phyloP scores from a whole-genome alignment of 2,888 invertebrate species.

The Epinotia ramella region DNA sequence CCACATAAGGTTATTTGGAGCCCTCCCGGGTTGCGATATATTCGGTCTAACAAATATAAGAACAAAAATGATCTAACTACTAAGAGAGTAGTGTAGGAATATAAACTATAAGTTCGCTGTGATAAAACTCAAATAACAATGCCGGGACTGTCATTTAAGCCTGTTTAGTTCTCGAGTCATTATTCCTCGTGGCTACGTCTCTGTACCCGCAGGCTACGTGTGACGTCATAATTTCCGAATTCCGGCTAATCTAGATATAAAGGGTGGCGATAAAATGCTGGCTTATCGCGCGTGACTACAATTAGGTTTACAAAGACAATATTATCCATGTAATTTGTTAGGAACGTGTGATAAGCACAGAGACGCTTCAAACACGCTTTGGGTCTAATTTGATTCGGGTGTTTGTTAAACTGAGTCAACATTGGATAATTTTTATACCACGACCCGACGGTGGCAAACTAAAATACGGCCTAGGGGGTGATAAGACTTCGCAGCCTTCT shows the following conservation, averaged over 20 bases:
- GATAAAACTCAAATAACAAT: not conserved
- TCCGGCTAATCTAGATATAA: slow-evolving; percentile 6
- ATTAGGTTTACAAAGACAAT: not conserved
- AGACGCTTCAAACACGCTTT: too few relatives aligned
- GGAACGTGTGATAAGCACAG: not conserved
- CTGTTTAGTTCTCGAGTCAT: not conserved
- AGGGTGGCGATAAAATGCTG: not conserved
- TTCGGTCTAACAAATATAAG: not conserved
- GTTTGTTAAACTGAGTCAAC: too few relatives aligned
- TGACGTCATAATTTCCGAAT: slow-evolving; percentile 19
- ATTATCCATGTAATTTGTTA: not conserved
- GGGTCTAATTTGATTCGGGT: too few relatives aligned
- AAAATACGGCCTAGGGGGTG: not conserved
- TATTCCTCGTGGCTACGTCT: not conserved
- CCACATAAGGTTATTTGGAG: slow-evolving; percentile 3
- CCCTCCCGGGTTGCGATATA: slow-evolving; percentile 1
- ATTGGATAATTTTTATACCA: too few relatives aligned
- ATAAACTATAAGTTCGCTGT: not conserved
- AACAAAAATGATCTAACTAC: not conserved
- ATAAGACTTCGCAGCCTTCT: too few relatives aligned
- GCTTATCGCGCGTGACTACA: slow-evolving; percentile 13
- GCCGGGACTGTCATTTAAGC: not conserved
- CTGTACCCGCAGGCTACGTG: not conserved
- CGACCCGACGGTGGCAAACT: not conserved
- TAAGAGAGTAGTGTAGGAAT: not conserved